These are phyloP conservation scores for Andricus quercusramuli DNA, from an alignment of 2,888 invertebrate species.

Conservation along the genomic window DNA sequence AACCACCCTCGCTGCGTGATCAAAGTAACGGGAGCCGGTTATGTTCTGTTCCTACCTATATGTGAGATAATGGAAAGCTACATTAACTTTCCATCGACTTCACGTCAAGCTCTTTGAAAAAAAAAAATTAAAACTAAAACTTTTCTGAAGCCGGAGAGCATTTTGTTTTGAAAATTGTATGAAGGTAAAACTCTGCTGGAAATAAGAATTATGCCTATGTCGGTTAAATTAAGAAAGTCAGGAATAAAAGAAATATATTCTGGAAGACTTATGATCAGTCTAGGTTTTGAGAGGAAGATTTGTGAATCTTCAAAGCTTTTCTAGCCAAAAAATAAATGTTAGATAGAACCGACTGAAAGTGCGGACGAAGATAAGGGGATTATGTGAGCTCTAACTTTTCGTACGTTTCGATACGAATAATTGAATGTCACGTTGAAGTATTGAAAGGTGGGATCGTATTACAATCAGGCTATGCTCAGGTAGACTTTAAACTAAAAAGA, in stretches of 20 bases:
- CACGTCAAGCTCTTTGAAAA: not conserved
- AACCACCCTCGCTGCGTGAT: not conserved
- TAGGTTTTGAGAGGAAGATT: not conserved
- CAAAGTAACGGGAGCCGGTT: conserved; percentile 19
- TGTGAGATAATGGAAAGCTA: not conserved
- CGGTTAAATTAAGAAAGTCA: too few species aligned
- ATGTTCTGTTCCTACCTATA: not conserved
- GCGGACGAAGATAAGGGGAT: conserved; percentile 24
- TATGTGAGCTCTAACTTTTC: conserved; percentile 34
- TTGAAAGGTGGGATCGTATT: conserved; percentile 14
- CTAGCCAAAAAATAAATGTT: conserved; percentile 19
- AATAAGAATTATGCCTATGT: too few species aligned
- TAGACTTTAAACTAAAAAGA: not conserved
- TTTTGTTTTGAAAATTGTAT: not conserved
- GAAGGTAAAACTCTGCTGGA: too few species aligned
- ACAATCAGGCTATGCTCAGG: not conserved
- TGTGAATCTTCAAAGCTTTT: not conserved
- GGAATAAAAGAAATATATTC: too few species aligned
- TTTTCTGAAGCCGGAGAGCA: not conserved
- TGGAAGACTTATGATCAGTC: not conserved
- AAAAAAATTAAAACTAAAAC: not conserved
- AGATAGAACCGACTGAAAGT: conserved; percentile 25
- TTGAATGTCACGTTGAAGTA: conserved; percentile 29
- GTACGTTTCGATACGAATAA: conserved; percentile 31
- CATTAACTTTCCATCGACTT: conserved; percentile 31